Percentiles rank a stretch among this genome's conserved stretches.
phyloP scores from a whole-genome alignment of 2,113 vertebrate genomes.

The Sylvietta virens region DNA sequence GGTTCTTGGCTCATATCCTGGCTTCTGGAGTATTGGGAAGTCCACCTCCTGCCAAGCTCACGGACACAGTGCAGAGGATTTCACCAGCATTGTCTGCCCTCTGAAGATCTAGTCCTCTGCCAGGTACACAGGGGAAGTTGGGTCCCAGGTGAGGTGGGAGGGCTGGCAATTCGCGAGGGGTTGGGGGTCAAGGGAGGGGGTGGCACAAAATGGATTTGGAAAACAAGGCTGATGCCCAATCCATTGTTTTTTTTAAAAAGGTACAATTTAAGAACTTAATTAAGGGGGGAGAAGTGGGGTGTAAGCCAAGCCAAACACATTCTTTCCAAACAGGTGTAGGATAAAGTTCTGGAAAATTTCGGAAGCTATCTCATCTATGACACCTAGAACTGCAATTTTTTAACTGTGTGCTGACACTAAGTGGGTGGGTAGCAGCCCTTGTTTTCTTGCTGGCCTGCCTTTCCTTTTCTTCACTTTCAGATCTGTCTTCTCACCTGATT shows the following conservation, averaged over 20 bases:
- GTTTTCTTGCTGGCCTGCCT: not conserved
- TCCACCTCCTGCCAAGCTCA: not conserved
- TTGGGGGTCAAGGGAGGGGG: not conserved
- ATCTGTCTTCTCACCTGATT: not conserved
- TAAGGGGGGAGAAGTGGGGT: fast-evolving
- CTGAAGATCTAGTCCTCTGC: not conserved
- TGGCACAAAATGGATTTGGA: not conserved
- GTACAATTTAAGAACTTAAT: not conserved
- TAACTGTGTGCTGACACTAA: not conserved
- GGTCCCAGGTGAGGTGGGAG: not conserved
- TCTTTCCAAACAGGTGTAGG: not conserved
- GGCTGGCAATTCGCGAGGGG: not conserved
- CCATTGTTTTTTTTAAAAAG: not conserved
- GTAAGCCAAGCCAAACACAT: not conserved
- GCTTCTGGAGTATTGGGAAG: not conserved
- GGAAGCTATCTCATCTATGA: not conserved
- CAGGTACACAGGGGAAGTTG: fast-evolving
- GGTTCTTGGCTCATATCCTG: not conserved
- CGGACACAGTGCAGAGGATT: not conserved
- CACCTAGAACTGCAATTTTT: not conserved
- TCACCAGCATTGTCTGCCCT: not conserved
- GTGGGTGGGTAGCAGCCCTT: not conserved
- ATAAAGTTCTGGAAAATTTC: not conserved
- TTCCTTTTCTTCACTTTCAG: not conserved
- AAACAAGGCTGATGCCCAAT: not conserved